Evolutionary conservation across 2,888 invertebrate species (phyloP), one percentile per base, ranked within the genome.

Genomic region (Ptilodon capucinus): DNA sequence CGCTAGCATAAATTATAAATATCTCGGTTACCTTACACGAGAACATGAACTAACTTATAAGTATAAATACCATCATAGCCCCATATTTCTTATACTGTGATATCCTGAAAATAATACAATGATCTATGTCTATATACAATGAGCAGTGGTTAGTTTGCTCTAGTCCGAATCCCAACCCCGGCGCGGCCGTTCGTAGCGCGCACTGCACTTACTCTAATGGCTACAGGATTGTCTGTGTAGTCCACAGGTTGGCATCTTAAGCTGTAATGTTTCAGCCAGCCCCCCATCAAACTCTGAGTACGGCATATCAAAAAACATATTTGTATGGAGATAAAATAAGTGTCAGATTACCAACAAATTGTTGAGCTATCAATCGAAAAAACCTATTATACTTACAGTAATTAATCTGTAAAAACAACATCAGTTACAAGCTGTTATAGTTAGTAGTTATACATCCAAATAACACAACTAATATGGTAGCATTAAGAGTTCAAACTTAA

Each of bases 161-260:
- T 65, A 58, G 53, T 68, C 64, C 54, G 51, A n/a, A 54, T 54
- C 67, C 70, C 66, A 61, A 63, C 63, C 64, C 58, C 57, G 74
- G 68, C 63, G 57, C 51, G 54, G 42, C 57, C n/a, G 51, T 11
- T 16, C 14, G 42, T 44, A 57, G 63, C 65, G 64, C 51, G 48
- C 57, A 58, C 66, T 60, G 72, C 81, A 91, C 96, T 95, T 95
- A 97, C 97, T 94, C 96, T 94, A 81, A 93, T 92, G 63, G 97
- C 96, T 79, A 94, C 93, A 58, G 95, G 94, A 86, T 93, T 94
- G 87, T 94, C 93, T 71, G 95, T 93, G 92, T 96, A 95, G 92
- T 97, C 97, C 86, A 97, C 97, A 54, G 97, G 97, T 92, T 97
- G 96, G 92, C 97, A 97, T 80, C 94, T 94, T 81, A 95, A 94